phyloP scores from a whole-genome alignment of 2,797 vertebrate genomes.

The Brachyalestes nurse region DNA sequence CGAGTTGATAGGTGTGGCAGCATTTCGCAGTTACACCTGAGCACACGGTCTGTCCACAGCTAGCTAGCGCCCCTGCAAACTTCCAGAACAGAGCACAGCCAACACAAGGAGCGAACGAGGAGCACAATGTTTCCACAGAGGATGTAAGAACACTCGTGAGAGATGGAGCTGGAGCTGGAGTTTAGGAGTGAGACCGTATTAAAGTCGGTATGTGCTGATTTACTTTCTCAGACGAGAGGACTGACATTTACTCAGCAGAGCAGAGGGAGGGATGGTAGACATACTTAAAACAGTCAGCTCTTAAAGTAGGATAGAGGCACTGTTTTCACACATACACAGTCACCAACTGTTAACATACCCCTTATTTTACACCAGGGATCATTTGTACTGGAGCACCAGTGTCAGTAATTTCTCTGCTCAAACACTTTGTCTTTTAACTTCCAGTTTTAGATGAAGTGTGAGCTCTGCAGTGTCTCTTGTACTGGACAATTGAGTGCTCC shows the following conservation, averaged over 20 bases:
- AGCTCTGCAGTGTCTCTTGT: too few relatives aligned
- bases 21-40: not conserved
- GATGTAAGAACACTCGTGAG: not conserved
- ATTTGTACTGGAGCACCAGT: too few relatives aligned
- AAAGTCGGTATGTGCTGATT: conserved; percentile 1
- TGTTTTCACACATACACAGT: too few relatives aligned
- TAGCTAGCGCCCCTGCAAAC: not conserved
- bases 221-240: not conserved
- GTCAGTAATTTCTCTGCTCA: too few relatives aligned
- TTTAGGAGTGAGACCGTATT: not conserved
- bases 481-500: too few relatives aligned
- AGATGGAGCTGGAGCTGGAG: not conserved
- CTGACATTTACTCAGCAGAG: not conserved
- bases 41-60: not conserved
- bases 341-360: too few relatives aligned
- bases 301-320: too few relatives aligned
- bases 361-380: too few relatives aligned
- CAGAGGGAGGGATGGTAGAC: too few relatives aligned
- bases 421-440: too few relatives aligned
- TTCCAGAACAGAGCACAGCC: not conserved
- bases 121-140: too few relatives aligned
- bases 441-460: not conserved
- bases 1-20: not conserved
- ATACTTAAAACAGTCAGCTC: too few relatives aligned
- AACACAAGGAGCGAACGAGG: not conserved